These are phyloP conservation scores for Harpalus rufipes DNA, from an alignment of 2,888 invertebrate species.

Conservation along the genomic window DNA sequence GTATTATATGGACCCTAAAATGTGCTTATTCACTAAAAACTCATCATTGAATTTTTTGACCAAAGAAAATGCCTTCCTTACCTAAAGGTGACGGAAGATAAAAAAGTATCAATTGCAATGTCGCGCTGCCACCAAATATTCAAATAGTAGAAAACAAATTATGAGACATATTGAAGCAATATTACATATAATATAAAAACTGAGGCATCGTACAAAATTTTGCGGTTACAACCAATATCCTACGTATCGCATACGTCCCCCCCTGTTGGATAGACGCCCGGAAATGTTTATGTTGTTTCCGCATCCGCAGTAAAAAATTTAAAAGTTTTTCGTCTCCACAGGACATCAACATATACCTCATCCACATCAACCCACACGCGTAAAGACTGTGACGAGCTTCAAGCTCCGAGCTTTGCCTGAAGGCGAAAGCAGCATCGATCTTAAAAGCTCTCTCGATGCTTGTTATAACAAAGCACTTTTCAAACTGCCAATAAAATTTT, in stretches of 20 bases:
- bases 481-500: slow-evolving; percentile 65
- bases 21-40: too few relatives aligned
- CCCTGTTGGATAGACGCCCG: slow-evolving; percentile 39
- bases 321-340: slow-evolving; percentile 52
- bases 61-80: too few relatives aligned
- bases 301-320: slow-evolving; percentile 60
- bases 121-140: too few relatives aligned
- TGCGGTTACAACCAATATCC: too few relatives aligned
- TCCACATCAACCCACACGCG: not conserved
- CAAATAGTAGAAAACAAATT: too few relatives aligned
- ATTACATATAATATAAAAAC: too few relatives aligned
- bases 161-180: too few relatives aligned
- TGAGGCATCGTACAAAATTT: too few relatives aligned
- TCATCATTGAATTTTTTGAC: too few relatives aligned
- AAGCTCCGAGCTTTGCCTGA: not conserved
- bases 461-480: slow-evolving; percentile 66
- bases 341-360: slow-evolving; percentile 36
- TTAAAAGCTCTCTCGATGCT: slow-evolving; percentile 62
- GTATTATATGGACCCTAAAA: too few relatives aligned
- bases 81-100: too few relatives aligned
- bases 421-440: slow-evolving; percentile 45
- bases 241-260: slow-evolving; percentile 8
- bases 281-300: slow-evolving; percentile 59
- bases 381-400: not conserved
- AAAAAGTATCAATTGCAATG: too few relatives aligned